Evolutionary conservation across 1,140 invertebrate species (phyloP).

Genomic region (Ceratina japonica): DNA sequence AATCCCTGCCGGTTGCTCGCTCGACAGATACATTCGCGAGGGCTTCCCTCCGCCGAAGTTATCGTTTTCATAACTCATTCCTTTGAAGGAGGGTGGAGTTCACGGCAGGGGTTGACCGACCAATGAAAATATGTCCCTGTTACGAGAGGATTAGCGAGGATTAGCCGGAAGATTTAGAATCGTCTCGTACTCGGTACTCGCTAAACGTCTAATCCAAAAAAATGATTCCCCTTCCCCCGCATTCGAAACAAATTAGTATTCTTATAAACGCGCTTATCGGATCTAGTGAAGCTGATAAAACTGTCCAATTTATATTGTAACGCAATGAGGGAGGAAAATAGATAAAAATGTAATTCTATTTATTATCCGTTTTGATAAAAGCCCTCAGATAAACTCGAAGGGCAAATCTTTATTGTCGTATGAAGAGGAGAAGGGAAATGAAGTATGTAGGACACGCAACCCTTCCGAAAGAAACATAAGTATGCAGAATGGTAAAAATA

Average conservation of each 20-base stretch:
- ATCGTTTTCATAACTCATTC: slow-evolving; percentile 73
- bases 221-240: slow-evolving; percentile 57
- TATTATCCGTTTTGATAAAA: background rate
- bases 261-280: no score
- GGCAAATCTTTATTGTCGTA: no score
- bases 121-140: slow-evolving; percentile 74
- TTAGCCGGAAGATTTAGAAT: slow-evolving; percentile 73
- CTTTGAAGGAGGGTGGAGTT: slow-evolving; percentile 57
- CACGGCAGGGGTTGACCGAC: slow-evolving; percentile 36
- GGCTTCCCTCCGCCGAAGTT: slow-evolving; percentile 58
- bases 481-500: background rate
- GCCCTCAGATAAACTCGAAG: background rate
- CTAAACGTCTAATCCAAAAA: slow-evolving; percentile 72
- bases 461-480: background rate
- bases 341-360: slow-evolving; percentile 1
- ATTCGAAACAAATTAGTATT: slow-evolving; percentile 5
- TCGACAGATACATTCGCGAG: slow-evolving; percentile 11
- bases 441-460: background rate
- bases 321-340: no score
- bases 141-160: slow-evolving; percentile 74
- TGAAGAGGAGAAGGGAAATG: background rate
- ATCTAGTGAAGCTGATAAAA: no score
- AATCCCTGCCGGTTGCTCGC: slow-evolving; percentile 46
- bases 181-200: slow-evolving; percentile 60
- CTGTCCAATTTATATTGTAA: no score